phyloP scores from a whole-genome alignment of 1,140 invertebrate genomes.

The Stegodyphus mimosarum region DNA sequence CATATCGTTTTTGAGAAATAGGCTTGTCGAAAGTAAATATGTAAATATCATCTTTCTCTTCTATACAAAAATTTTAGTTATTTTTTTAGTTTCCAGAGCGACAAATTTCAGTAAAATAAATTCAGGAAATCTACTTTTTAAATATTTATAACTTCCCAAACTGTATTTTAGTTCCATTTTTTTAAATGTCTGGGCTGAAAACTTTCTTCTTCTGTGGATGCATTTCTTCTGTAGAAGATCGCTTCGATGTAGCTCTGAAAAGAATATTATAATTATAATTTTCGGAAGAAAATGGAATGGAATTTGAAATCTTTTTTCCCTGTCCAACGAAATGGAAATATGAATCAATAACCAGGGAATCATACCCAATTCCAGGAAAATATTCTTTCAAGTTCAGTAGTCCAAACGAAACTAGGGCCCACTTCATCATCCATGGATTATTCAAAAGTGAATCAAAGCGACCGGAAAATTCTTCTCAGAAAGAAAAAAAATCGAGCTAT shows the following conservation, averaged over 20 bases:
- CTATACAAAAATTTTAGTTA: too few species aligned
- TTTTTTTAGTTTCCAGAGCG: too few species aligned
- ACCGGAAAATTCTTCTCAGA: conserved; percentile 12
- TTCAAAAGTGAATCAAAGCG: conserved; percentile 25
- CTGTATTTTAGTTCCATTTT: too few species aligned
- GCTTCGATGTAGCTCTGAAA: background rate
- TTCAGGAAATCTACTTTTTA: too few species aligned
- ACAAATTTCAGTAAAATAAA: too few species aligned
- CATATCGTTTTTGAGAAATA: too few species aligned
- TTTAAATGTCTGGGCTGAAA: background rate
- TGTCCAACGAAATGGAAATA: background rate
- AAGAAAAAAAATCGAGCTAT: conserved; percentile 10
- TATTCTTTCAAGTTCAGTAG: conserved; percentile 17
- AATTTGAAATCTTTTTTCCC: background rate
- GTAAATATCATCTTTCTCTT: too few species aligned
- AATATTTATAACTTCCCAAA: too few species aligned
- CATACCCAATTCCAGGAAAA: background rate
- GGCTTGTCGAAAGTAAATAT: too few species aligned
- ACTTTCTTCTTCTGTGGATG: background rate
- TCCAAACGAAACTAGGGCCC: background rate
- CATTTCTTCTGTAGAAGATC: background rate
- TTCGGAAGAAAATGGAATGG: background rate
- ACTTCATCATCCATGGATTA: conserved; percentile 15
- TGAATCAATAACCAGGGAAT: background rate
- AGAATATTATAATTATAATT: background rate